These are phyloP conservation scores for Nixonia krombeini DNA, from an alignment of 1,140 invertebrate genomes.

Conservation along the genomic window DNA sequence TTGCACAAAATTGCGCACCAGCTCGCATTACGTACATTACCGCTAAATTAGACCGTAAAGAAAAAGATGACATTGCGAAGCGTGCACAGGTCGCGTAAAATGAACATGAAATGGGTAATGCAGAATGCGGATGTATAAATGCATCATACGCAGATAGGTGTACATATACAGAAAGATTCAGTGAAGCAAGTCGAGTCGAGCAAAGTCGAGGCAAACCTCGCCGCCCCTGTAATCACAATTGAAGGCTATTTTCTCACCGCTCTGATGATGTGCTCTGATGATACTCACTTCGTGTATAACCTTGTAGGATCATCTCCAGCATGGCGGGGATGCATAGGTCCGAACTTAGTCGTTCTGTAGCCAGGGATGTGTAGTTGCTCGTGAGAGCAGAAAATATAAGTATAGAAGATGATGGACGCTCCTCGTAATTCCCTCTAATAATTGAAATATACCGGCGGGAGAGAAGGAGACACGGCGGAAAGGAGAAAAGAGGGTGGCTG, in stretches of 20 bases:
- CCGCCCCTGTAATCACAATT: constrained; percentile 73
- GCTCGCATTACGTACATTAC: no score
- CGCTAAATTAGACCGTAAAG: no score
- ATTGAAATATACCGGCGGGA: constrained; percentile 71
- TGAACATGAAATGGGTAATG: no score
- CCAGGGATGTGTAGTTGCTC: constrained; percentile 49
- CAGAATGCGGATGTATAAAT: no score
- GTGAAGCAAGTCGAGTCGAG: constrained; percentile 29
- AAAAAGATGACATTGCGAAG: no score
- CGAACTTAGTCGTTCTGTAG: constrained; percentile 51
- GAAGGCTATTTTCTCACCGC: constrained; percentile 73
- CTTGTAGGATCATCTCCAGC: constrained; percentile 65
- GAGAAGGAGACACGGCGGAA: constrained; percentile 16
- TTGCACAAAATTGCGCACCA: no score
- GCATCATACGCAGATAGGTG: no score
- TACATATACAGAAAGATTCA: constrained; percentile 13
- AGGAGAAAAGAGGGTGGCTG: no score
- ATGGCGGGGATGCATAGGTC: constrained; percentile 42
- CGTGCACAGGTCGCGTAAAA: no score
- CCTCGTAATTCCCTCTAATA: constrained; percentile 72
- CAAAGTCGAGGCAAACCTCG: constrained; percentile 57
- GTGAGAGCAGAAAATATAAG: constrained; percentile 71
- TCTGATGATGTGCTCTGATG: constrained; percentile 68
- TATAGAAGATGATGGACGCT: constrained; percentile 71
- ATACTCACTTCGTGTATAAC: constrained; percentile 60